These are phyloP conservation scores for Melanerpes aurifrons DNA, from an alignment of 2,113 vertebrate genomes.

Conservation along the genomic window DNA sequence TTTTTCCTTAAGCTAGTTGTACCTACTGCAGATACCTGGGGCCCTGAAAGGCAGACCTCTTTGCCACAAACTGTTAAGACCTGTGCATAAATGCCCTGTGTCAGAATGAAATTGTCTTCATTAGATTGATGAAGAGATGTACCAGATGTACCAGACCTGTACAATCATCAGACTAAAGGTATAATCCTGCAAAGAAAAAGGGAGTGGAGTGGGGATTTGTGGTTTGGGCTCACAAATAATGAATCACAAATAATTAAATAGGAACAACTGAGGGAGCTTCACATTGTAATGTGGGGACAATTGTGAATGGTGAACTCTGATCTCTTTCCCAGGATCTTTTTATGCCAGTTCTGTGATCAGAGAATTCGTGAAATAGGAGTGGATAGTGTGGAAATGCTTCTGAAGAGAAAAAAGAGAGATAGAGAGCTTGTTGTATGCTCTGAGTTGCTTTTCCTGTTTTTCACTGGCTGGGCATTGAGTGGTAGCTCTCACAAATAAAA, in stretches of 20 bases:
- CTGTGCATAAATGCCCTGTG: background rate
- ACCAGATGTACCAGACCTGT: background rate
- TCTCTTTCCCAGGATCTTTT: background rate
- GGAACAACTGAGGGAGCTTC: background rate
- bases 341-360: background rate
- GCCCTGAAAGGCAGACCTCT: background rate
- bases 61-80: background rate
- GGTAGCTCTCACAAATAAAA: background rate
- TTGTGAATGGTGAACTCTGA: background rate
- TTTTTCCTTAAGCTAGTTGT: background rate
- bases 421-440: background rate
- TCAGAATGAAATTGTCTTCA: background rate
- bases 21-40: background rate
- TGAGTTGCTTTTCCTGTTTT: background rate
- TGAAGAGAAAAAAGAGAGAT: background rate
- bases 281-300: background rate
- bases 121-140: background rate
- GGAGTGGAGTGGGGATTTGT: background rate
- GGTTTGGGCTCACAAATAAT: background rate
- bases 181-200: background rate
- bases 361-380: background rate
- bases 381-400: background rate
- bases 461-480: background rate
- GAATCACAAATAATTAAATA: background rate
- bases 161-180: background rate